phyloP scores from a whole-genome alignment of 2,113 vertebrate species.

The Leucopsar rothschildi region DNA sequence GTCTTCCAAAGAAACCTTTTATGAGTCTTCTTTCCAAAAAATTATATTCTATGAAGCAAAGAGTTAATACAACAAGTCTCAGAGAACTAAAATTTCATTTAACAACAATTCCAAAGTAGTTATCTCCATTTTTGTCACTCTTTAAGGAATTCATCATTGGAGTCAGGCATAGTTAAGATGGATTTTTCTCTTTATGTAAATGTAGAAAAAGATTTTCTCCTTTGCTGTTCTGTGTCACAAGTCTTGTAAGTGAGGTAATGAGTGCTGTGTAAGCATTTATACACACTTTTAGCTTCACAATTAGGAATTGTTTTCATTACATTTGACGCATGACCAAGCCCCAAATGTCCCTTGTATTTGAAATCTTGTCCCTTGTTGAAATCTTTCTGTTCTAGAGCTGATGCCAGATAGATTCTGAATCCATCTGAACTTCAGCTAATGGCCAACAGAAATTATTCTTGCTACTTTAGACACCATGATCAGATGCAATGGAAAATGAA shows the following conservation, averaged over 20 bases:
- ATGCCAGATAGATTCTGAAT: background rate
- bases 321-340: background rate
- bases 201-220: background rate
- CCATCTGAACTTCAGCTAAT: background rate
- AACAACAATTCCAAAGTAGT: background rate
- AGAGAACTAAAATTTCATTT: background rate
- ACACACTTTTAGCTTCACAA: background rate
- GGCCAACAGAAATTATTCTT: background rate
- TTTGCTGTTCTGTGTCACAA: background rate
- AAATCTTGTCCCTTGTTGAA: background rate
- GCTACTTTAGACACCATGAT: background rate
- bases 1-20: background rate
- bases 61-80: background rate
- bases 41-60: background rate
- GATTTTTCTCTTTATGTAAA: background rate
- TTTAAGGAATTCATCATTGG: background rate
- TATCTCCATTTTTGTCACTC: background rate
- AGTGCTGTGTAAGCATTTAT: background rate
- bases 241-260: background rate
- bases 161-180: background rate
- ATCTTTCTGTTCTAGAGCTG: background rate
- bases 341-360: background rate
- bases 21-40: background rate
- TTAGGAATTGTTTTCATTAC: background rate
- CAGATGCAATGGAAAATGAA: background rate